phyloP scores from a whole-genome alignment of 2,113 vertebrate species.

The Marmota flaviventris region DNA sequence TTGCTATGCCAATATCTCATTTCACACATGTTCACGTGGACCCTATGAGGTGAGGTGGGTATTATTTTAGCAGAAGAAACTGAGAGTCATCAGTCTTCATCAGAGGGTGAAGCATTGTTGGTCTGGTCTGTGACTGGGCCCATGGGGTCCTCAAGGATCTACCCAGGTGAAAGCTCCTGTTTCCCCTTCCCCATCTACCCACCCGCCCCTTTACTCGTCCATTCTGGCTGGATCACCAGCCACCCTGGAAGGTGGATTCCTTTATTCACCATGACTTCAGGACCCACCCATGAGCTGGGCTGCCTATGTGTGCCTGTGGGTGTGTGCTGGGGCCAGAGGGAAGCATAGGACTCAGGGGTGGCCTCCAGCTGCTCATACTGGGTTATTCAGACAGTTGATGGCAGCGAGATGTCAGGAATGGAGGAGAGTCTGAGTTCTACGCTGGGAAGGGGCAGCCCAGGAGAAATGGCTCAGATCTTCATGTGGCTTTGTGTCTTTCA shows the following conservation, averaged over 20 bases:
- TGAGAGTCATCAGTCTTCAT: not conserved
- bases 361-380: not conserved
- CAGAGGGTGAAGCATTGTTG: not conserved
- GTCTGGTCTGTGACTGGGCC: not conserved
- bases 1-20: not conserved
- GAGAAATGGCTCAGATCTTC: not conserved
- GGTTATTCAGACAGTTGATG: not conserved
- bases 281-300: not conserved
- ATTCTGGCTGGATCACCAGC: not conserved
- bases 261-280: not conserved
- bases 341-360: not conserved
- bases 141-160: not conserved
- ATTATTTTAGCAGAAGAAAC: not conserved
- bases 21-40: not conserved
- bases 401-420: not conserved
- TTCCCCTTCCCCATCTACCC: not conserved
- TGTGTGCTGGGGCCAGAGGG: not conserved
- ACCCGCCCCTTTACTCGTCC: not conserved
- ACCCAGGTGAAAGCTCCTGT: not conserved
- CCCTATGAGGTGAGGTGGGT: not conserved
- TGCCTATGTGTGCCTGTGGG: not conserved
- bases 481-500: not conserved
- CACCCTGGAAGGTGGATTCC: too few relatives aligned
- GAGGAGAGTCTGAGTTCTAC: not conserved
- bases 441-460: not conserved